Base-by-base conservation (phyloP, 2,888 invertebrate species). In the Epirrhoe alternata region DNA sequence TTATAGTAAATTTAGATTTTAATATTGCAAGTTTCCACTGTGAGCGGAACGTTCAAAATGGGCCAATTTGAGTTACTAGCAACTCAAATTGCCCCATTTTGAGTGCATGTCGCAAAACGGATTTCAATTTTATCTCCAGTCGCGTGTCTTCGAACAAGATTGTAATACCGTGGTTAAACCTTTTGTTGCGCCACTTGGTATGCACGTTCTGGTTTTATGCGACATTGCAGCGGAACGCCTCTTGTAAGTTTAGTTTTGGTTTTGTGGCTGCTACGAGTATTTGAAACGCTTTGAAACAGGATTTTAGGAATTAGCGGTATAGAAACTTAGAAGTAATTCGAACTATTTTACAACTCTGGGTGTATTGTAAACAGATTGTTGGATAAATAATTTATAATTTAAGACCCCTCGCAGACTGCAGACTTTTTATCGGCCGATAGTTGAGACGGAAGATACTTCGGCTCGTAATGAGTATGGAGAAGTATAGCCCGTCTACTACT, bases 121-220 rank as follows among this genome's bases (percentile, higher is more conserved):
- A 71, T 74, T 74, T 74, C 69, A 74, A 74, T 74, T 69, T 74
- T 64, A 52, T 68, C 61, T 61, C 65, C 14, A 64, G 42, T 49
- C 61, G 66, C 72, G 52, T 62, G 64, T 70, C 69, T 72, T 66
- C 67, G 69, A 56, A 61, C 69, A 69, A 72, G 65, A 71, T 69
- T 74, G 66, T 70, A 71, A 71, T 72, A 71, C 64, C 64, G 64
- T 47, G 53, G 68, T 67, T 61, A 49, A 30, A 47, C 47, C 53
- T 60, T 62, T 67, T 70, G 51, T 55, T 61, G 45, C 17, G 35
- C 66, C 61, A 66, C 61, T 64, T 54, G 38, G 14, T 50, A 63
- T 67, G 64, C 64, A 67, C 35, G 51, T 56, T 54, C 51, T 64
- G 56, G 51, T 49, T 57, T 55, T 56, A 51, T 56, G 52, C 38